Base-by-base conservation (phyloP, 2,888 invertebrate species). In the Girardia tigrina region DNA sequence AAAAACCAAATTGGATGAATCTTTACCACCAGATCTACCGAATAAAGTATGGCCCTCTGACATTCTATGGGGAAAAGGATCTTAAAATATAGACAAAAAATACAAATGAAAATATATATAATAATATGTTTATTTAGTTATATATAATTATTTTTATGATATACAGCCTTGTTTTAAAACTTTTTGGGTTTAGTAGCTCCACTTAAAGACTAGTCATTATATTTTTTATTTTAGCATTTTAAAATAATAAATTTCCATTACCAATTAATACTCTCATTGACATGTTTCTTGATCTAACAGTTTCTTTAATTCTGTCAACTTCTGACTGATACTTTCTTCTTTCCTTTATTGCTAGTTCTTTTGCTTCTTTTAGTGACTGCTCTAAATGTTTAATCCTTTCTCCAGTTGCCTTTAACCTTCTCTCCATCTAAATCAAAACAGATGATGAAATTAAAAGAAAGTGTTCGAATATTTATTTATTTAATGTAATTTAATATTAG, bases 301-400 rank as follows among this genome's bases (percentile, higher is more conserved):
- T 56, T 56, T 56, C 56, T 56, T 56, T 56, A 56, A 56, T 56
- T 56, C 56, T 56, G n/a, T 56, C 56, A 16, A 56, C 56, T 56
- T 56, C 56, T n/a, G 56, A 56, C n/a, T 56, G 56, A 56, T 56
- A 56, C 23, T 56, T 56, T 56, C 56, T 56, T 4, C 56, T n/a
- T 56, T 56, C 56, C 23, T 4, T 8, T 2, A 56, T 56, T 20
- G 56, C 56, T 16, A 56, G n/a, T 56, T 56, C 56, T 56, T 56
- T 56, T 20, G 56, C 4, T 23, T 56, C 56, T 56, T 56, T 56
- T 56, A 56, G 23, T 2, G 56, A n/a, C 23, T 56, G 56, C 23
- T 56, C 56, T 56, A 56, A 56, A 16, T 56, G 4, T 16, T 56
- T 56, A 20, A 56, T 56, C 23, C 56, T 56, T 56, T 56, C 56